Evolutionary conservation across 2,888 invertebrate genomes (phyloP).

Genomic region (Keiferia lycopersicella): DNA sequence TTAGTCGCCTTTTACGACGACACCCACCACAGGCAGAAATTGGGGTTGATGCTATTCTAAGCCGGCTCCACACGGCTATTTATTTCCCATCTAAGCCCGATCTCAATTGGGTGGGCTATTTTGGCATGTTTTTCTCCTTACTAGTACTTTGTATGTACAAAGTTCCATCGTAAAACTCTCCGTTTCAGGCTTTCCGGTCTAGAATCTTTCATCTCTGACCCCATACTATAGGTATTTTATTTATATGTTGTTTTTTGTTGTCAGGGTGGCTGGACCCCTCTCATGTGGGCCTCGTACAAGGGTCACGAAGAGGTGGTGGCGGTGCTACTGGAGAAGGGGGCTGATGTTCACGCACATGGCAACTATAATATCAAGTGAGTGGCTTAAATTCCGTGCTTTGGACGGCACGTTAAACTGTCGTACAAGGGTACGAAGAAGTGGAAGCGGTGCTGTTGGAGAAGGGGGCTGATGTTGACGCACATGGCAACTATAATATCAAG

Average conservation of each 20-base stretch:
- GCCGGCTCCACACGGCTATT: too few relatives aligned
- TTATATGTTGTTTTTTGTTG: conserved; percentile 27
- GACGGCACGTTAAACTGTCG: conserved; percentile 56
- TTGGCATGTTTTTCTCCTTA: too few relatives aligned
- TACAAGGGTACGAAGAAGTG: conserved; percentile 93
- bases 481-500: conserved; percentile 95
- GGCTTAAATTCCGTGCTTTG: neutral
- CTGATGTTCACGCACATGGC: conserved; percentile 97
- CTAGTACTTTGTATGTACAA: too few relatives aligned
- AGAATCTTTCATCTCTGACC: too few relatives aligned
- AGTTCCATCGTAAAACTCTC: too few relatives aligned
- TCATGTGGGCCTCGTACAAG: conserved; percentile 99
- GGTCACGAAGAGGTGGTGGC: conserved; percentile 89
- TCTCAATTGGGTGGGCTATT: too few relatives aligned
- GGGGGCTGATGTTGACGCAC: conserved; percentile 96
- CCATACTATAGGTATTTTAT: neutral
- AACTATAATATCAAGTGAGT: conserved; percentile 91
- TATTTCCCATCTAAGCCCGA: too few relatives aligned
- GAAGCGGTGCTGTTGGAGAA: conserved; percentile 89
- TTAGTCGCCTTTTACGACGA: too few relatives aligned
- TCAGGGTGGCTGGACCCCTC: conserved; percentile 97
- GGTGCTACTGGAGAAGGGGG: conserved; percentile 90
- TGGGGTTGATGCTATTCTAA: too few relatives aligned
- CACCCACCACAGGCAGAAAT: too few relatives aligned
- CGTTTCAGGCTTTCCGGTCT: too few relatives aligned